A percentile compares a stretch with the other conserved stretches of the same genome.
phyloP scores from a whole-genome alignment of 2,888 invertebrate genomes.

The Uropetala carovei region DNA sequence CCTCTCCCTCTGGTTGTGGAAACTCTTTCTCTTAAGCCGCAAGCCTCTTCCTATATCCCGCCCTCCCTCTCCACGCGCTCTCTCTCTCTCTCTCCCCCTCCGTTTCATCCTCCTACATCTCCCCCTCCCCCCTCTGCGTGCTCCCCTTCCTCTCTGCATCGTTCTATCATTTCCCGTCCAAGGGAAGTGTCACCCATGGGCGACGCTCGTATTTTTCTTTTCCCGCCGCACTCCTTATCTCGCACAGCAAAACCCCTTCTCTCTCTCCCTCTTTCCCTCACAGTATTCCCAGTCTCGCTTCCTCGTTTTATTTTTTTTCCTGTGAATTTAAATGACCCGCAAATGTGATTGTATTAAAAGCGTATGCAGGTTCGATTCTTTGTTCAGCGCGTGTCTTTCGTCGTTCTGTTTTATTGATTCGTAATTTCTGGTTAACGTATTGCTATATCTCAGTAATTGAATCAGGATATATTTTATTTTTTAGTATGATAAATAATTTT shows the following conservation, averaged over 20 bases:
- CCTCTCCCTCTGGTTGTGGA: not conserved
- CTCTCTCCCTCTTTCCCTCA: not conserved
- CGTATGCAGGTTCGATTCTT: too few relatives aligned
- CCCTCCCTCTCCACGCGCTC: too few relatives aligned
- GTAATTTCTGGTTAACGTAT: too few relatives aligned
- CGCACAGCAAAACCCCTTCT: not conserved
- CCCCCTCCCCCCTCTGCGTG: not conserved
- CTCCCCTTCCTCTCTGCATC: not conserved
- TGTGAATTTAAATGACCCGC: too few relatives aligned
- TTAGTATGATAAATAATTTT: too few relatives aligned
- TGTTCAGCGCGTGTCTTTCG: too few relatives aligned
- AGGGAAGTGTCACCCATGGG: not conserved
- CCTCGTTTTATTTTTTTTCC: too few relatives aligned
- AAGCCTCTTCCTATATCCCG: not conserved
- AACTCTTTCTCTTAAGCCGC: slow-evolving; percentile 3
- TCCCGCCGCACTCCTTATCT: not conserved
- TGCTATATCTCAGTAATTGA: too few relatives aligned
- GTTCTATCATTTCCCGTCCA: not conserved
- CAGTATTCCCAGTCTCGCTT: not conserved
- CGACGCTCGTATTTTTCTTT: too few relatives aligned
- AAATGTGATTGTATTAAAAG: too few relatives aligned
- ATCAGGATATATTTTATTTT: too few relatives aligned
- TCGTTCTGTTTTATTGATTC: too few relatives aligned
- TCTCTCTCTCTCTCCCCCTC: not conserved
- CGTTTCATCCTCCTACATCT: not conserved